Evolutionary conservation across 2,888 invertebrate genomes (phyloP), one percentile per base, ranked within the genome.

Genomic region (Tolmerus cingulatus): DNA sequence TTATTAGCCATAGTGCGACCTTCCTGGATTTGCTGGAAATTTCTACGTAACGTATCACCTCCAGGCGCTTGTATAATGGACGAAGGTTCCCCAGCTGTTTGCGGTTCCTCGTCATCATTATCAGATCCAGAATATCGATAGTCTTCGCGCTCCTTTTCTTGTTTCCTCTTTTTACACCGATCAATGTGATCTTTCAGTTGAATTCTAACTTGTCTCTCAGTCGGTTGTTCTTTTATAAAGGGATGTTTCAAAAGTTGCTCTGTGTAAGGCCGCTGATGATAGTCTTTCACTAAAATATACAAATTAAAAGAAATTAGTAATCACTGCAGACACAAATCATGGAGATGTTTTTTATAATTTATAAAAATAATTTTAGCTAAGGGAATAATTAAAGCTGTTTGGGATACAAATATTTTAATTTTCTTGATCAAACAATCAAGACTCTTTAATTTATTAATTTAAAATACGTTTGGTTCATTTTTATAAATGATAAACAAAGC

Each of bases 141-240:
- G 91, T 96, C 96, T 91, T 96, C 96, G 30, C 96, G 94, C 89
- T 96, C 95, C 92, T 97, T 97, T 92, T 98, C 97, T 91, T 96
- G 97, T 94, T 97, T 98, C 92, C 98, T 96, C 93, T 98, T 98
- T 94, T 98, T 98, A 93, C 98, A 98, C 89, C 97, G 94, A 93
- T 99, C 99, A 93, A 99, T 99, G 93, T 99, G 99, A 93, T 99
- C 99, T 93, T 99, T 99, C 89, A 99, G 95, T 93, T 99, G 98
- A 93, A 98, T 99, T 91, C 99, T 95, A 90, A 99, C 98, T 94
- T 99, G 98, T 90, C 99, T 94, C 93, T 99, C 99, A 85, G 98
- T 99, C 27, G 99, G 99, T 93, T 99, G 99, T 94, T 99, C 99
- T 93, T 97, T 96, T 91, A 99, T 98, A 93, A 99, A 99, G 88